Conservation (phyloP, 1,140 invertebrate species). For the Pseudachorutes palmiensis region DNA sequence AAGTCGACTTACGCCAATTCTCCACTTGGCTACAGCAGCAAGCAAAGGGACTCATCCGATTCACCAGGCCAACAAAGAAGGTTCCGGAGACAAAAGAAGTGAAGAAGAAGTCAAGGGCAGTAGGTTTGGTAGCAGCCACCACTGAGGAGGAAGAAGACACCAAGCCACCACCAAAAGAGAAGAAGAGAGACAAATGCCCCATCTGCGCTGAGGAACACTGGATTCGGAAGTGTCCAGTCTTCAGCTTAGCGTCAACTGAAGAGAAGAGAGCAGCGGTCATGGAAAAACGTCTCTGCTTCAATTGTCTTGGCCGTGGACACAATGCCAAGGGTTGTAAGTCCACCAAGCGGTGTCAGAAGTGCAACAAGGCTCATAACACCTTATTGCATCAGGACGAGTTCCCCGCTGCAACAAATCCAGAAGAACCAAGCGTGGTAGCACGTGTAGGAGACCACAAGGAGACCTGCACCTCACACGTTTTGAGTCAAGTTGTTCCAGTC, state of each 20-base stretch:
- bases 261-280: constrained; percentile 14
- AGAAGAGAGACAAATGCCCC: neutral
- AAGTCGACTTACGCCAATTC: neutral
- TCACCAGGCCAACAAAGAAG: neutral
- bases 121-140: neutral
- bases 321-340: neutral
- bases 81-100: neutral
- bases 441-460: neutral
- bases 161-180: neutral
- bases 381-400: neutral
- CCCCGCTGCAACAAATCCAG: neutral
- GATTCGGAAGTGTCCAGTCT: neutral
- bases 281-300: constrained; percentile 17
- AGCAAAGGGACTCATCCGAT: neutral
- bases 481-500: neutral
- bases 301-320: constrained; percentile 14
- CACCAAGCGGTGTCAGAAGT: constrained; percentile 1
- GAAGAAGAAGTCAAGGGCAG: neutral
- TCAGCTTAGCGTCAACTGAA: neutral
- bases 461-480: neutral
- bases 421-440: neutral
- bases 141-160: neutral
- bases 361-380: constrained; percentile 16
- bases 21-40: neutral
- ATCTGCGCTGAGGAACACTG: neutral